Evolutionary conservation across 2,888 invertebrate genomes (phyloP).

Genomic region (Philopedon plagiatum): DNA sequence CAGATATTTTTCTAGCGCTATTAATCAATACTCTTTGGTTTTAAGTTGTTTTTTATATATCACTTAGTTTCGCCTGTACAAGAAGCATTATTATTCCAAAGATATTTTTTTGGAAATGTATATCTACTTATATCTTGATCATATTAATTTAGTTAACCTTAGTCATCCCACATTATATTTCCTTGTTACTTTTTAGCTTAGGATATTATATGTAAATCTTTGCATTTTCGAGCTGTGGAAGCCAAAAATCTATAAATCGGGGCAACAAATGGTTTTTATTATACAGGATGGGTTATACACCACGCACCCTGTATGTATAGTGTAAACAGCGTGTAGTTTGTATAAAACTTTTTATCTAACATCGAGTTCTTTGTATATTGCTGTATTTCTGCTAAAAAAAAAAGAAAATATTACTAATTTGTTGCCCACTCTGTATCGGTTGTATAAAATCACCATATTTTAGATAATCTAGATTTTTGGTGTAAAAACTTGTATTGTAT

Average conservation of each 20-base stretch:
- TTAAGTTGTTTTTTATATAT: background rate
- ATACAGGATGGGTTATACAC: constrained; percentile 4
- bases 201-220: constrained; percentile 14
- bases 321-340: background rate
- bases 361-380: too few species aligned
- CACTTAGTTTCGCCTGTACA: constrained; percentile 4
- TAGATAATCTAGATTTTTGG: constrained; percentile 47
- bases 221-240: constrained; percentile 45
- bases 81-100: constrained; percentile 1
- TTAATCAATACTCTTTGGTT: background rate
- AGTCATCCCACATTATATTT: background rate
- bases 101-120: background rate
- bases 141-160: background rate
- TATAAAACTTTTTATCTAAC: too few species aligned
- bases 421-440: constrained; percentile 1
- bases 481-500: constrained; percentile 53
- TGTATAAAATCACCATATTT: constrained; percentile 9
- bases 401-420: background rate
- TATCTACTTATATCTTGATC: background rate
- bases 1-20: background rate
- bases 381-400: too few species aligned
- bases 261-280: constrained; percentile 83
- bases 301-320: too few species aligned
- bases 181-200: constrained; percentile 16
- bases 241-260: constrained; percentile 37